phyloP scores from a whole-genome alignment of 2,888 invertebrate species.

The Elysia crispata region DNA sequence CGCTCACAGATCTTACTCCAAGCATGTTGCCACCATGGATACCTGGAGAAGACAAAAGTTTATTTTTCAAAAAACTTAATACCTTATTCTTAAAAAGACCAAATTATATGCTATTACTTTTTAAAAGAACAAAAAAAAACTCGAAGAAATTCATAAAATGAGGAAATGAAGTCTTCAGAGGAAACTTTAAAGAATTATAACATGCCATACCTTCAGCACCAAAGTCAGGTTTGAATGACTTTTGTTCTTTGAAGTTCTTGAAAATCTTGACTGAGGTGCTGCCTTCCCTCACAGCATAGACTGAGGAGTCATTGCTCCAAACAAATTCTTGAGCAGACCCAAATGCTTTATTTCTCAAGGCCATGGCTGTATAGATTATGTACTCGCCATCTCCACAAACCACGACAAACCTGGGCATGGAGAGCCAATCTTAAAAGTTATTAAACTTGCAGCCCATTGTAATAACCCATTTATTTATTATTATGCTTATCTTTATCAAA shows the following conservation, averaged over 20 bases:
- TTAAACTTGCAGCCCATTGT: too few species aligned
- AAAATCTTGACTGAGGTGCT: constrained; percentile 93
- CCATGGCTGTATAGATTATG: constrained; percentile 99
- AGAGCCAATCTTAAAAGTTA: background rate
- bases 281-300: constrained; percentile 88
- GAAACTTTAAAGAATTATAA: too few species aligned
- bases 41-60: constrained; percentile 78
- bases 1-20: constrained; percentile 93
- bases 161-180: too few species aligned
- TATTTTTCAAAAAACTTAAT: background rate
- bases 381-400: constrained; percentile 99
- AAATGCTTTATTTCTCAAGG: constrained; percentile 97
- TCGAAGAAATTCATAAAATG: too few species aligned
- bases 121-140: too few species aligned
- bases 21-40: constrained; percentile 94
- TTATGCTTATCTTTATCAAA: too few species aligned
- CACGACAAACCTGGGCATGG: constrained; percentile 84
- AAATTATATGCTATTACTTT: background rate
- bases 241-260: constrained; percentile 98
- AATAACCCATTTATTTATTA: too few species aligned
- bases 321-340: constrained; percentile 99
- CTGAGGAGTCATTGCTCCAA: constrained; percentile 96
- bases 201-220: constrained; percentile 89
- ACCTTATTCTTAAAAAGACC: background rate
- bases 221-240: constrained; percentile 96